Evolutionary conservation across 1,140 invertebrate species (phyloP).

Genomic region (Drosophila quadrilineata): DNA sequence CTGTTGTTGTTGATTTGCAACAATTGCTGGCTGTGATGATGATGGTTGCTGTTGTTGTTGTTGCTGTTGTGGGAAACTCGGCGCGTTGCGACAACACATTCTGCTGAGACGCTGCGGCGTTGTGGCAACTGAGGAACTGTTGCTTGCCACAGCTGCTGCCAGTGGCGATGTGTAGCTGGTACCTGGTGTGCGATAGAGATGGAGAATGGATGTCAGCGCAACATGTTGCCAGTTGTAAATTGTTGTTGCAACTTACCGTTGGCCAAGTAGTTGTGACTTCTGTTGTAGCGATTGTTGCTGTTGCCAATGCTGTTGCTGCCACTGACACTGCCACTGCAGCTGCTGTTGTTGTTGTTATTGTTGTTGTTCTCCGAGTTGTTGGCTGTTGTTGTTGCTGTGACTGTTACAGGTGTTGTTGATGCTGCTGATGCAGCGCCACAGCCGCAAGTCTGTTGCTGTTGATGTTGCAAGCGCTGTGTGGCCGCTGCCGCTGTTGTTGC

Average conservation of each 20-base stretch:
- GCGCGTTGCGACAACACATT: conserved; percentile 43
- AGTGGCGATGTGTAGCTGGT: conserved; percentile 70
- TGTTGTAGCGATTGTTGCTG: conserved; percentile 46
- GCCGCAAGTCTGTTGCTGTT: conserved; percentile 50
- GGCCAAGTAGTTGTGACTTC: conserved; percentile 63
- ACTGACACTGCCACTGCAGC: conserved; percentile 5
- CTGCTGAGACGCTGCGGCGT: conserved; percentile 57
- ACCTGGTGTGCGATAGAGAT: conserved; percentile 3
- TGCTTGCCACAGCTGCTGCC: conserved; percentile 71
- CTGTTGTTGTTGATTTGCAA: conserved; percentile 17
- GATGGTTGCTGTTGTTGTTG: conserved; percentile 11
- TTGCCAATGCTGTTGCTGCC: conserved; percentile 21
- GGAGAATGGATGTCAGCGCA: conserved; percentile 6
- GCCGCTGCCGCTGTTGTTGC: conserved; percentile 41
- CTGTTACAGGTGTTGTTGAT: conserved; percentile 21
- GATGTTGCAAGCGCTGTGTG: conserved; percentile 34
- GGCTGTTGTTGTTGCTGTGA: conserved; percentile 6
- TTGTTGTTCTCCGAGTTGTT: too few relatives aligned
- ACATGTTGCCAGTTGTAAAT: conserved; percentile 43
- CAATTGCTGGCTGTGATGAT: conserved; percentile 29
- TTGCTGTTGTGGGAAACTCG: conserved; percentile 14
- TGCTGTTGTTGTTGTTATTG: conserved; percentile 23
- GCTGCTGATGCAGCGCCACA: conserved; percentile 52
- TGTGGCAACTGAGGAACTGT: conserved; percentile 54
- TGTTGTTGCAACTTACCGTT: conserved; percentile 46